Base-by-base conservation (phyloP, 1,140 invertebrate species). In the Battus philenor region DNA sequence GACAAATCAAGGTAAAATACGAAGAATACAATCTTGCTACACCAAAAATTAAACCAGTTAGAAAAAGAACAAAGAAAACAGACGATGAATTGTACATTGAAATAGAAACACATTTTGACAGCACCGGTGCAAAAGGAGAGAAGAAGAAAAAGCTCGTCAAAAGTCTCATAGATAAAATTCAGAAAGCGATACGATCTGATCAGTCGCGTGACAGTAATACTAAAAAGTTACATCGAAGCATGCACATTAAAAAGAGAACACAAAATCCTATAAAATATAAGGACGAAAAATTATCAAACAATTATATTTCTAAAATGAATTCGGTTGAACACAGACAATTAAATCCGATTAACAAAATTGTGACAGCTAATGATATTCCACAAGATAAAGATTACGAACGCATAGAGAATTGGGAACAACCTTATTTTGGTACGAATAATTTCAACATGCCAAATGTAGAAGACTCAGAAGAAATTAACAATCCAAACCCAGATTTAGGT, bases 51-150 rank as follows among this genome's bases (percentile, higher is more conserved):
- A 59, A 61, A 50, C 9, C 12, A 36, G 0, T 31, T 0, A 22
- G 47, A 22, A 47, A 61, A 33, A 56, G 58, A 20, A 49, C 12
- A 7, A 64, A 68, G 20, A 51, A 44, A 18, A 50, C 66, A n/a
- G 62, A 77, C 5, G 68, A 80, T 29, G 74, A 84, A 33, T 31
- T 84, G 5, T 80, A 67, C 16, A 73, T 84, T 12, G 80, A 84
- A 81, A 81, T 84, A 7, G 74, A 84, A 65, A 84, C 77, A 9
- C 75, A 84, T 56, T 81, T 80, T 31, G 65, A 80, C 43, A 68
- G 69, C 10, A 75, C 70, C 50, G 74, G 70, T 0, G 38, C 65
- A 16, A 72, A 72, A 52, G 74, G 74, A 2, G 70, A 74, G 26
- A 78, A 68, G 13, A 76, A 73, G 52, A 75, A 80, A 22, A 74